These are phyloP conservation scores for Siniperca knerii DNA, from an alignment of 2,113 vertebrate genomes.

Conservation along the genomic window DNA sequence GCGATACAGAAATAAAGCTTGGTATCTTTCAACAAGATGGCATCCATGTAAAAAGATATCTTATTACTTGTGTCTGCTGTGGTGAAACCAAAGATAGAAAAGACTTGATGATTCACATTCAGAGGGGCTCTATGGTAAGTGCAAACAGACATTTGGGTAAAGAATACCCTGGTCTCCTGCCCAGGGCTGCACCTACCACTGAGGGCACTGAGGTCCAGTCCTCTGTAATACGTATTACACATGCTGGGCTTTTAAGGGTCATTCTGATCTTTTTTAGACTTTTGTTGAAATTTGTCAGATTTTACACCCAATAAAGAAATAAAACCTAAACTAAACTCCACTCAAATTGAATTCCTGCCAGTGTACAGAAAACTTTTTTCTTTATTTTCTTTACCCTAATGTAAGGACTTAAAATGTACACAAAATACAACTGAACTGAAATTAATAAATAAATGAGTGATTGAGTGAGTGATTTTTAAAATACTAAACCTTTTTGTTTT, in stretches of 20 bases:
- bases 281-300: neutral
- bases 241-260: neutral
- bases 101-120: conserved; percentile 36
- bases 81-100: conserved; percentile 51
- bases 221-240: conserved; percentile 1
- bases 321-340: neutral
- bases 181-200: neutral
- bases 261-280: neutral
- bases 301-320: neutral
- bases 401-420: neutral
- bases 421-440: too few relatives aligned
- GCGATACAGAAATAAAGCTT: conserved; percentile 17
- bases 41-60: conserved; percentile 38
- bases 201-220: neutral
- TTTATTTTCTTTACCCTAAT: neutral
- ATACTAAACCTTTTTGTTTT: neutral
- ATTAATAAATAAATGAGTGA: too few relatives aligned
- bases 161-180: neutral
- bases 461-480: too few relatives aligned
- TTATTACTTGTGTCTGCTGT: conserved; percentile 43
- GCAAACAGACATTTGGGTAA: conserved; percentile 6
- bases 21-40: conserved; percentile 20
- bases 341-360: neutral
- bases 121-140: conserved; percentile 19
- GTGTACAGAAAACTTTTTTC: too few relatives aligned